phyloP scores from a whole-genome alignment of 2,113 vertebrate genomes.

The Bubo blakistoni region DNA sequence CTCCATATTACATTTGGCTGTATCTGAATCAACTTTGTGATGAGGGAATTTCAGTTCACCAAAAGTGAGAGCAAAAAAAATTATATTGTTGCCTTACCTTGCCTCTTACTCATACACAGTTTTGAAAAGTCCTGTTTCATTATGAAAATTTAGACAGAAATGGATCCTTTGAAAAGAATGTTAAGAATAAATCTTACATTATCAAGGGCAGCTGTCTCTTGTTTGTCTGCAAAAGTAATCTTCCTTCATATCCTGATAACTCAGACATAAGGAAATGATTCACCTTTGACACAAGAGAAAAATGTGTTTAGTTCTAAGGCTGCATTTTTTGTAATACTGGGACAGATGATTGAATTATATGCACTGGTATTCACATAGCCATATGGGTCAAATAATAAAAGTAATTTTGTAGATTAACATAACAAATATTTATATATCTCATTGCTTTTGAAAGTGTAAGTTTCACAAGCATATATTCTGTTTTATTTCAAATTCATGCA shows the following conservation, averaged over 20 bases:
- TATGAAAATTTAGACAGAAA: constrained; percentile 48
- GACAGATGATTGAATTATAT: constrained; percentile 2
- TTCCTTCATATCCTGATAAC: constrained; percentile 54
- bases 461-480: constrained; percentile 8
- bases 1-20: neutral
- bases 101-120: neutral
- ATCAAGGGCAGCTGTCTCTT: constrained; percentile 54
- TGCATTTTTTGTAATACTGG: constrained; percentile 22
- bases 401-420: constrained; percentile 37
- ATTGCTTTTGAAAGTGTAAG: constrained; percentile 41
- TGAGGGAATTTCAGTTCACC: neutral
- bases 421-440: constrained; percentile 44
- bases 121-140: neutral
- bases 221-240: constrained; percentile 60
- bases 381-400: constrained; percentile 58
- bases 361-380: neutral
- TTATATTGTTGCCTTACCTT: neutral
- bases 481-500: neutral
- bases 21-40: neutral
- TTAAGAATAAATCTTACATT: constrained; percentile 38
- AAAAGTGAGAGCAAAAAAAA: neutral
- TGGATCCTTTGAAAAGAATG: constrained; percentile 22
- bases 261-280: constrained; percentile 58
- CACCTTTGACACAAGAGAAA: constrained; percentile 54
- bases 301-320: constrained; percentile 50